Evolutionary conservation across 2,113 vertebrate genomes (phyloP).

Genomic region (human): GRCh38 chr12:124228501-124229000

Average conservation of each 20-base stretch:
- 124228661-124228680: too few relatives aligned
- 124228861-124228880: not conserved
- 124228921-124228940: too few relatives aligned
- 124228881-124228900: not conserved
- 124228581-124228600: not conserved
- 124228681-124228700: accelerated
- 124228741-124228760: not conserved
- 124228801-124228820: not conserved
- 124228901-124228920: not conserved
- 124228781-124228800: accelerated
- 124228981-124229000: not conserved
- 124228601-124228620: not conserved
- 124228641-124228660: too few relatives aligned
- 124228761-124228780: not conserved
- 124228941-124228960: not conserved
- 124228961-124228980: not conserved
- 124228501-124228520: accelerated
- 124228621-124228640: not conserved
- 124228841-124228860: not conserved
- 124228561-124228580: not conserved
- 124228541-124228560: not conserved
- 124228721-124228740: not conserved
- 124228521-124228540: not conserved
- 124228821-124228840: not conserved
- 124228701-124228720: accelerated